Base-by-base conservation (phyloP, 1,140 invertebrate genomes). In the Plectrocnemia conspersa region DNA sequence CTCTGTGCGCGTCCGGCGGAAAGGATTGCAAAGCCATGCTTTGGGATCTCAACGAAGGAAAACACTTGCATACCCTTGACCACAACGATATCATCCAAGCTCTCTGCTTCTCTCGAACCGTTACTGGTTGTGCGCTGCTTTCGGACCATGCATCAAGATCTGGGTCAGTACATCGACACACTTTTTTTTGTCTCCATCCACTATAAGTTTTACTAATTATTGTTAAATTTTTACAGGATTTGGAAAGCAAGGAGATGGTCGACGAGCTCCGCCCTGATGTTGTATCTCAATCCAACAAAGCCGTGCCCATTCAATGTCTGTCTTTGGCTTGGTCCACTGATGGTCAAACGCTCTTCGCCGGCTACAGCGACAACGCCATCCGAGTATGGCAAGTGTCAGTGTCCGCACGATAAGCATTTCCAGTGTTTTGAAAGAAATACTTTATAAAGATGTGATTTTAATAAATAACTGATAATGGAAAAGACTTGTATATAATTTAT, bases 71-170 rank as follows among this genome's bases (percentile, higher is more conserved):
- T 77, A 99, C 97, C 23, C 78, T 99, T 61, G 93, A 98, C 66
- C 96, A 98, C 72, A 97, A 95, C 73, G 96, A 98, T 66, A 93
- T 93, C 68, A 98, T 99, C 75, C 98, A 95, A 66, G 89, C 96
- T 5, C 77, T 99, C 61, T 95, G 93, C 83, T 99, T 99, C 84
- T 97, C 93, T 64, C 97, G 42, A 99, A 99, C 77, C 87, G 97
- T 71, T 99, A 99, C 70, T 99, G 97, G 97, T 82, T 99, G 11
- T 99, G 97, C 77, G 97, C 96, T 67, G 97, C 97, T n/a, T 98
- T 91, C 69, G 97, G 97, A 65, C 92, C 96, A 50, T 91, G 87
- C 63, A 98, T 99, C 70, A 98, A 97, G 77, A 98, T 99, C 69
- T 99, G 97, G 97, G 88, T 79, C 74, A 67, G 70, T 63, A 13